A percentile compares a stretch with the other conserved stretches of the same genome.
Conservation (phyloP, 2,113 vertebrate species). For the Tragelaphus scriptus region DNA sequence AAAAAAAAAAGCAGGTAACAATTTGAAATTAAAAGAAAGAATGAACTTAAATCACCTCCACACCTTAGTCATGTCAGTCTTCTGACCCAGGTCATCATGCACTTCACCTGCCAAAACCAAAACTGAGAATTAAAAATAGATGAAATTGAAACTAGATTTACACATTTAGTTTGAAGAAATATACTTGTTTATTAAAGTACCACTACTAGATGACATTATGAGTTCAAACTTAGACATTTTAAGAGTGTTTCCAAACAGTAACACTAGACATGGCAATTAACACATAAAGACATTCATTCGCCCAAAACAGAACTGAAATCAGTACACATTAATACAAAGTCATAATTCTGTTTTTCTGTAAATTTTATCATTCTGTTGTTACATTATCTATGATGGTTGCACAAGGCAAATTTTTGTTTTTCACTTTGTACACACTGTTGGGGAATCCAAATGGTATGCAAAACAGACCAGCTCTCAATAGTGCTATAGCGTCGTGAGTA, state of each 20-base stretch:
- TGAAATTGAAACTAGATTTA: conserved; percentile 1
- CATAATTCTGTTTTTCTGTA: not conserved
- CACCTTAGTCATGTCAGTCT: conserved; percentile 83
- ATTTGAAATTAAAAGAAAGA: conserved; percentile 32
- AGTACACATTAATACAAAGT: not conserved
- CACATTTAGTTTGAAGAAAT: not conserved
- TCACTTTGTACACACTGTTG: not conserved
- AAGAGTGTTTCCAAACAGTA: not conserved
- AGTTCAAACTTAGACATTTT: not conserved
- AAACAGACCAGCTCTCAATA: not conserved
- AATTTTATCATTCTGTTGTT: not conserved
- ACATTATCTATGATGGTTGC: not conserved
- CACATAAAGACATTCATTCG: not conserved
- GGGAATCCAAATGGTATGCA: not conserved
- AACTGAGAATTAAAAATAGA: conserved; percentile 38
- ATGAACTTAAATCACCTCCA: not conserved
- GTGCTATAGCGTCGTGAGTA: not conserved
- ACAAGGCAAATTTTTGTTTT: not conserved
- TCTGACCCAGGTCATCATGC: conserved; percentile 79
- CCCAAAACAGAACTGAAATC: not conserved
- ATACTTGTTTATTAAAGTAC: not conserved
- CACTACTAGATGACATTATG: not conserved
- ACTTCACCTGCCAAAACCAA: conserved; percentile 78
- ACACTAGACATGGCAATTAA: not conserved
- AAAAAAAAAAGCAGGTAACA: not conserved